Evolutionary conservation across 2,113 vertebrate genomes (phyloP).

Genomic region (Atherinomorus stipes): DNA sequence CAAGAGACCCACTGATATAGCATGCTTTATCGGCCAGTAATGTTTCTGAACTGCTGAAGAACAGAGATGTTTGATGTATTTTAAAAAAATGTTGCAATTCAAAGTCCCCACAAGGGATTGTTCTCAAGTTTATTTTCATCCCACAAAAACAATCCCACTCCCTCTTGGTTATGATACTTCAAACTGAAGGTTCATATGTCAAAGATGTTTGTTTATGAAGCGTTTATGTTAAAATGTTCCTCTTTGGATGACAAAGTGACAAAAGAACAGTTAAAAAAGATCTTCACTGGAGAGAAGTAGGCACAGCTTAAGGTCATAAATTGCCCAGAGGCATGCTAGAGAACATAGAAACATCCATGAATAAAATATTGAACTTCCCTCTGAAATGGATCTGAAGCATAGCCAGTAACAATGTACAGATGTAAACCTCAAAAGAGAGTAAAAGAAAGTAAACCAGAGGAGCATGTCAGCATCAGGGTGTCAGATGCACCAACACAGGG

Average conservation of each 20-base stretch:
- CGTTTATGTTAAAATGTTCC: neutral
- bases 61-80: neutral
- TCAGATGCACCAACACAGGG: neutral
- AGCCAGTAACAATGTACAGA: constrained; percentile 28
- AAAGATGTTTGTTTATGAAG: neutral
- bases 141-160: neutral
- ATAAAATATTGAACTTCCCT: constrained; percentile 56
- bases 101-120: constrained; percentile 2
- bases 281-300: constrained; percentile 28
- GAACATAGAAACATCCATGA: constrained; percentile 50
- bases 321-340: constrained; percentile 37
- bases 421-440: constrained; percentile 40
- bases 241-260: neutral
- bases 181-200: constrained; percentile 5
- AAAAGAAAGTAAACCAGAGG: constrained; percentile 21
- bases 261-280: constrained; percentile 18
- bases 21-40: neutral
- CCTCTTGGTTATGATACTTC: neutral
- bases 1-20: constrained; percentile 1
- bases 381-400: constrained; percentile 29
- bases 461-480: constrained; percentile 10
- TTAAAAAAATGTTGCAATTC: neutral
- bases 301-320: constrained; percentile 42
- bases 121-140: neutral
- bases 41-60: neutral